These are phyloP conservation scores for Falco peregrinus DNA, from an alignment of 2,797 vertebrate genomes.

Conservation along the genomic window DNA sequence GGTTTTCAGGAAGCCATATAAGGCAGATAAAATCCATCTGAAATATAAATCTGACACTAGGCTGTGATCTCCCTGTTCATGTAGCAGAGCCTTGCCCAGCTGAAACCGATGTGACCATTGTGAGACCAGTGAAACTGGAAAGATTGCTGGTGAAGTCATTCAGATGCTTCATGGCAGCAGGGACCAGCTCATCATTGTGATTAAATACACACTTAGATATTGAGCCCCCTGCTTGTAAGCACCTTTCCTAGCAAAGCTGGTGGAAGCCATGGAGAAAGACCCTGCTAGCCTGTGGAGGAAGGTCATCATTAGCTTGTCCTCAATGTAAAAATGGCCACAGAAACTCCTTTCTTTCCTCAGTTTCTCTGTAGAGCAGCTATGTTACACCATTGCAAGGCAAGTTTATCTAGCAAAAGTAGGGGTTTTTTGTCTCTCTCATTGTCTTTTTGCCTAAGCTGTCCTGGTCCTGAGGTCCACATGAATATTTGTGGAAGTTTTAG, in stretches of 20 bases:
- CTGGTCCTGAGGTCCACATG: neutral
- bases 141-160: fast-evolving
- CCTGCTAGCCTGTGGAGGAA: neutral
- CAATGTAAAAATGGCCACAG: neutral
- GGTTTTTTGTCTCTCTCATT: neutral
- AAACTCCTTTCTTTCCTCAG: neutral
- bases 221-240: neutral
- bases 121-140: neutral
- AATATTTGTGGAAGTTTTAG: constrained; percentile 38
- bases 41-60: neutral
- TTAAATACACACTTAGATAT: neutral
- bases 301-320: neutral
- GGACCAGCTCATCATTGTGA: neutral
- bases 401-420: neutral
- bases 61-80: neutral
- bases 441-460: neutral
- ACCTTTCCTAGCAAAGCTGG: neutral
- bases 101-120: neutral
- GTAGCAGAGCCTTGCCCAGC: neutral
- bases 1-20: constrained; percentile 9
- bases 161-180: fast-evolving
- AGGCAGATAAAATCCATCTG: neutral
- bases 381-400: neutral
- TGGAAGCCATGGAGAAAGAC: neutral
- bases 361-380: neutral